Evolutionary conservation across 2,888 invertebrate species (phyloP), one percentile per base, ranked within the genome.

Genomic region (Atherix ibis): DNA sequence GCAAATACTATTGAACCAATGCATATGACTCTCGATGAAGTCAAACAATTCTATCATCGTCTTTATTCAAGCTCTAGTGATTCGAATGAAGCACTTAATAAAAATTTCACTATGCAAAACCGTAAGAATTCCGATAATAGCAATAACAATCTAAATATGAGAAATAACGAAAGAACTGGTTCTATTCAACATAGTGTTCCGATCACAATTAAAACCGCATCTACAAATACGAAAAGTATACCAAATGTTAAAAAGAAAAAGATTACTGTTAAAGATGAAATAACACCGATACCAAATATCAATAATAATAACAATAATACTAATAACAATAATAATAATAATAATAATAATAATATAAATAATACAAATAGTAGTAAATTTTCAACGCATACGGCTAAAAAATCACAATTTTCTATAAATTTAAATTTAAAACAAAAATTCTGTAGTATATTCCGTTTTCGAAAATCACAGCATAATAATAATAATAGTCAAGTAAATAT

Each of bases 11-110:
- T 69, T 3, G 85, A 85, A 53, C 78, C 78, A 3, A 71, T 84
- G 41, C 85, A 85, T 54, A 77, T 85, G 73, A 84, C 85, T 8
- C 61, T 87, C 37, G 77, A 81, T 46, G 84, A 85, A 62, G 83
- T 85, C 51, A 71, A 83, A 42, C 79, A 80, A 49, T 84, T 83
- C 56, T 67, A 85, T 48, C 81, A 84, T 44, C 82, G 79, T 5
- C 64, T 85, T 27, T 84, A 84, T 54, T 81, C 82, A 22, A 76
- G 76, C 56, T 75, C 76, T 30, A 76, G 76, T 48, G 77, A 78
- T 50, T 76, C 76, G 18, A 67, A 65, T 31, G 67, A 67, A 40
- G 58, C 63, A 40, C 8, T 37, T 8, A 32, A 31, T 17, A 38
- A 35, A 32, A 31, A 27, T 5, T 31, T 26, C 9, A 18, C 35